A percentile compares a stretch with the other conserved stretches of the same genome.
phyloP scores from a whole-genome alignment of 1,140 invertebrate species.

The Rhynchophorus ferrugineus region DNA sequence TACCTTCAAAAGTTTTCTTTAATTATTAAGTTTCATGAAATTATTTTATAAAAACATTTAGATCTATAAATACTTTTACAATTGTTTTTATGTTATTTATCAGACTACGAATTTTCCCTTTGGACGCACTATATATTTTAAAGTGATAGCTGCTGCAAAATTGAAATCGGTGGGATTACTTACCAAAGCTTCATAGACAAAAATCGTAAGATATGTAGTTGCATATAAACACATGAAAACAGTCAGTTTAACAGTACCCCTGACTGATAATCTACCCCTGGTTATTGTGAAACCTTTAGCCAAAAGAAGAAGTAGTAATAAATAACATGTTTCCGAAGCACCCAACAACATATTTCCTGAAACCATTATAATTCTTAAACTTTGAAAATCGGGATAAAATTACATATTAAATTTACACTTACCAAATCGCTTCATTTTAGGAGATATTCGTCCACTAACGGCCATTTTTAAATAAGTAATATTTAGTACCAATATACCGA shows the following conservation, averaged over 20 bases:
- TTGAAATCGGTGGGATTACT: slow-evolving; percentile 26
- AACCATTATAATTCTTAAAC: slow-evolving; percentile 24
- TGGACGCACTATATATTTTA: no score
- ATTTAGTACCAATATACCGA: slow-evolving; percentile 57
- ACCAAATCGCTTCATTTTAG: slow-evolving; percentile 54
- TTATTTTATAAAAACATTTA: no score
- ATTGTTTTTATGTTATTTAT: no score
- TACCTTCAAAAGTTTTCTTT: no score
- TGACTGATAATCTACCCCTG: slow-evolving; percentile 62
- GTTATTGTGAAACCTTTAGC: slow-evolving; percentile 89
- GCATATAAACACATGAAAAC: slow-evolving; percentile 73
- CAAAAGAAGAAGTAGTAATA: slow-evolving; percentile 71
- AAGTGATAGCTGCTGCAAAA: no score
- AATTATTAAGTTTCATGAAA: no score
- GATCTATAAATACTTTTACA: no score
- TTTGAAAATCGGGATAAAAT: neutral
- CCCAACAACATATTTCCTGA: slow-evolving; percentile 65
- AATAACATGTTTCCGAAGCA: slow-evolving; percentile 62
- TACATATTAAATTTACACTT: slow-evolving; percentile 20
- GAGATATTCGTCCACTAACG: slow-evolving; percentile 55
- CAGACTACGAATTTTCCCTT: no score
- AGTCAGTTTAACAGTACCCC: slow-evolving; percentile 64
- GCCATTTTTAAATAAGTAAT: slow-evolving; percentile 65
- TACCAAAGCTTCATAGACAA: slow-evolving; percentile 70
- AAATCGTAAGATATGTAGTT: slow-evolving; percentile 62